Base-by-base conservation (phyloP, 2,113 vertebrate species). In the Sminthopsis crassicaudata region DNA sequence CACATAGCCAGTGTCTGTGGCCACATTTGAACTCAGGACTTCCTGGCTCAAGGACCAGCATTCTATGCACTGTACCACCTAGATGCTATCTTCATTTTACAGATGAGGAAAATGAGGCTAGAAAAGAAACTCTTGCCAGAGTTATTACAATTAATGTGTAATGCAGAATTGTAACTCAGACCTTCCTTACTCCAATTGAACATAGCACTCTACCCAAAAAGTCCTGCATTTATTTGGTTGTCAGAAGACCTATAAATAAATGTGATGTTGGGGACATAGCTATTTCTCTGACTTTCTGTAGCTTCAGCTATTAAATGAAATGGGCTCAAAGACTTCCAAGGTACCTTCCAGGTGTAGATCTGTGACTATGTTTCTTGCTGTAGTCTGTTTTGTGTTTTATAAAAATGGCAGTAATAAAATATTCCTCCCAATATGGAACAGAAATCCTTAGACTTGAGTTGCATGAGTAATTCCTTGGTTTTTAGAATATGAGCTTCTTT, bases 381-480 rank as follows among this genome's bases (percentile, higher is more conserved):
- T 91, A n/a, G 30, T 94, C 96, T 95, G 51, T 52, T 93, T 94
- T 95, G 92, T 27, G 88, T 96, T 95, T 93, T 52, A 8, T 95
- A 25, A 8, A 96, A 60, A 5, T 92, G 16, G 91, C 94, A 54
- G 52, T 92, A 88, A 96, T 93, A 42, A 94, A 54, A 3, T 24
- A 95, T 90, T 3, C n/a, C 84, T 90, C 94, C 93, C 90, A 92
- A 92, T 88, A 95, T 92, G 76, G 46, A 89, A 8, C 26, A 9
- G 57, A 54, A 92, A 46, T 93, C n/a, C 36, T 57, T 16, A 36
- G 30, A 2, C 94, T 84, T 95, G 46, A 94, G 2, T 88, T 92
- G 84, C 51, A 90, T 93, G 1, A 50, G 42, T 76, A 94, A 30
- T 46, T 27, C 51, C 25, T 93, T 57, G 88, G 27, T 93, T 93